Evolutionary conservation across 1,140 invertebrate genomes (phyloP).

Genomic region (Lerema accius): DNA sequence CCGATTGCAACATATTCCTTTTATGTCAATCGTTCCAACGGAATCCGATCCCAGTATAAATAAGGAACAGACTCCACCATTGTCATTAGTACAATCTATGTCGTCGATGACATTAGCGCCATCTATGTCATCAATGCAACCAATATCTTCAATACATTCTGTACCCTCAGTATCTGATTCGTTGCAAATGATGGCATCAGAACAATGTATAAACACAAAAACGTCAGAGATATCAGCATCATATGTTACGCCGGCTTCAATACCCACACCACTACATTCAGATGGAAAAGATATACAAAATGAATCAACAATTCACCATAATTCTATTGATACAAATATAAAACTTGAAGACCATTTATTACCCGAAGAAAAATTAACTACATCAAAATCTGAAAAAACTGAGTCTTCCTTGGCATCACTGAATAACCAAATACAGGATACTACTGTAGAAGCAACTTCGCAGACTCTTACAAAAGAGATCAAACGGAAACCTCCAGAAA

Average conservation of each 20-base stretch:
- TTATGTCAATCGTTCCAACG: not conserved
- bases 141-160: not conserved
- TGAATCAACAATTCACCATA: not conserved
- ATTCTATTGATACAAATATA: conserved; percentile 38
- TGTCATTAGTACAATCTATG: not conserved
- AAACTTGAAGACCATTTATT: conserved; percentile 71
- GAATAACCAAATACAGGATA: conserved; percentile 6
- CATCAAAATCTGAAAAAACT: conserved; percentile 23
- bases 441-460: conserved; percentile 41
- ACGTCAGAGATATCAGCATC: not conserved
- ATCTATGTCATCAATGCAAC: conserved; percentile 1
- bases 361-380: conserved; percentile 58
- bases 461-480: conserved; percentile 44
- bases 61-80: not conserved
- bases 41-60: not conserved
- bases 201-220: not conserved
- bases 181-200: not conserved
- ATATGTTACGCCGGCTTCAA: not conserved
- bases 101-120: not conserved
- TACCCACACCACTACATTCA: conserved; percentile 30
- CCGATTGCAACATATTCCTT: not conserved
- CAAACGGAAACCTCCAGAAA: conserved; percentile 65
- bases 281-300: conserved; percentile 27
- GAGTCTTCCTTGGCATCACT: not conserved
- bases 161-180: not conserved